These are phyloP conservation scores for Atherinosoma microstoma DNA, from an alignment of 2,797 vertebrate species.

Conservation along the genomic window DNA sequence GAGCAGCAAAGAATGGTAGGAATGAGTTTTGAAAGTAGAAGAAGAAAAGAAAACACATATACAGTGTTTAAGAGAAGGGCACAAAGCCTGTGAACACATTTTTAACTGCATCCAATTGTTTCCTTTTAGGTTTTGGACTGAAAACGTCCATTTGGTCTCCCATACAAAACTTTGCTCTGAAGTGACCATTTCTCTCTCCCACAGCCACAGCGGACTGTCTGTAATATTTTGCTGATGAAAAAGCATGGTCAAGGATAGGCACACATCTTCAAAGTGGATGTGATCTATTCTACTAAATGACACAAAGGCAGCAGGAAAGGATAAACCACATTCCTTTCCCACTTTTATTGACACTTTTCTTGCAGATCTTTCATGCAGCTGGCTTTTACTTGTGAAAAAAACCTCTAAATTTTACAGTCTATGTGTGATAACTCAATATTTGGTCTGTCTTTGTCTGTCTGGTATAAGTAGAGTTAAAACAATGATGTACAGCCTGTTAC, in stretches of 20 bases:
- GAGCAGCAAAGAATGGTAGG: constrained; percentile 23
- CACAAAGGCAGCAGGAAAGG: background rate
- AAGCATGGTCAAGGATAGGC: background rate
- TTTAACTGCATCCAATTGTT: constrained; percentile 25
- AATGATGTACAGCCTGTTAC: background rate
- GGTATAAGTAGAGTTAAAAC: no score
- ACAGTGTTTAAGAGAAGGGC: constrained; percentile 13
- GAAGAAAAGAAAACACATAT: constrained; percentile 12
- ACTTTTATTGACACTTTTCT: background rate
- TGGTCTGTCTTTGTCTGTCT: background rate
- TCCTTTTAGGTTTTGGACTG: background rate
- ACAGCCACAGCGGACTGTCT: constrained; percentile 13
- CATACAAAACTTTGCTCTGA: constrained; percentile 20
- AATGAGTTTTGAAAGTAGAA: constrained; percentile 27
- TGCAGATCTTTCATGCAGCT: background rate
- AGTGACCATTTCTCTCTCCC: constrained; percentile 16
- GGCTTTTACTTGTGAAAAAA: background rate
- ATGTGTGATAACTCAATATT: background rate
- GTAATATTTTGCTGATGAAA: constrained; percentile 1
- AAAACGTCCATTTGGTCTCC: constrained; percentile 4
- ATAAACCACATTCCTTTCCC: background rate
- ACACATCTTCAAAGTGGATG: constrained; percentile 9
- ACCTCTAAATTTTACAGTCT: no score
- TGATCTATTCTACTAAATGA: constrained; percentile 15
- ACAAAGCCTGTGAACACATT: constrained; percentile 22